Conservation (phyloP, 53 echinoderm and acorn worm species). For the Paracentrotus lividus region DNA sequence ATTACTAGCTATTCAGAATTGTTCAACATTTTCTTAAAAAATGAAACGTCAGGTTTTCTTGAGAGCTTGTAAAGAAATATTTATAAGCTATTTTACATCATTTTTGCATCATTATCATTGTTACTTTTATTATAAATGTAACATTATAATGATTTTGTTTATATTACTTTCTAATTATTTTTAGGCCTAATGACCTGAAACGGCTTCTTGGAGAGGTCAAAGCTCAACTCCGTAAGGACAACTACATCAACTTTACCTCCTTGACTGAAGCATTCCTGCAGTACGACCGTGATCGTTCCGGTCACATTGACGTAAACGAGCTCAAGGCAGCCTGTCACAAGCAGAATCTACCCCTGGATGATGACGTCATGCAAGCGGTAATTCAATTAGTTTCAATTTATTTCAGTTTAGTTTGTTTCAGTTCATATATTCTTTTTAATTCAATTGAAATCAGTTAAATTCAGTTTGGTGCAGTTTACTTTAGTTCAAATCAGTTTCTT, state of each 20-base stretch:
- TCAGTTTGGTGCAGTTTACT: too few species aligned
- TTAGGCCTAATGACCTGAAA: conserved; percentile 91
- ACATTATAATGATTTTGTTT: not conserved
- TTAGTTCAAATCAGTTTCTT: too few species aligned
- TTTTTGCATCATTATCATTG: not conserved
- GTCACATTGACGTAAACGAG: conserved; percentile 83
- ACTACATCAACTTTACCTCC: conserved; percentile 96
- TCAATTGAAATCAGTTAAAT: too few species aligned
- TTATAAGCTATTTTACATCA: too few species aligned
- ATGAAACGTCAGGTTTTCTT: too few species aligned
- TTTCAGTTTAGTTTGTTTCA: too few species aligned
- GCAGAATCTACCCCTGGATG: conserved; percentile 97
- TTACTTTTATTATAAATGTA: not conserved
- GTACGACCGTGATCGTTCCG: conserved; percentile 91
- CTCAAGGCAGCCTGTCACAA: conserved; percentile 94
- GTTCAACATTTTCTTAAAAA: too few species aligned
- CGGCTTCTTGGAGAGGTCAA: conserved; percentile 86
- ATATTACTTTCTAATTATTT: not conserved
- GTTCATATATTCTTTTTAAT: too few species aligned
- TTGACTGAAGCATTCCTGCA: conserved; percentile 95
- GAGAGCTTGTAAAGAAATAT: too few species aligned
- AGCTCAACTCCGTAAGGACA: conserved; percentile 91
- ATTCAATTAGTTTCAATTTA: too few species aligned
- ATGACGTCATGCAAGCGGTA: conserved; percentile 98
- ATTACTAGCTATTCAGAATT: too few species aligned